phyloP scores from a whole-genome alignment of 2,113 vertebrate species.

The Ctenomys sociabilis region DNA sequence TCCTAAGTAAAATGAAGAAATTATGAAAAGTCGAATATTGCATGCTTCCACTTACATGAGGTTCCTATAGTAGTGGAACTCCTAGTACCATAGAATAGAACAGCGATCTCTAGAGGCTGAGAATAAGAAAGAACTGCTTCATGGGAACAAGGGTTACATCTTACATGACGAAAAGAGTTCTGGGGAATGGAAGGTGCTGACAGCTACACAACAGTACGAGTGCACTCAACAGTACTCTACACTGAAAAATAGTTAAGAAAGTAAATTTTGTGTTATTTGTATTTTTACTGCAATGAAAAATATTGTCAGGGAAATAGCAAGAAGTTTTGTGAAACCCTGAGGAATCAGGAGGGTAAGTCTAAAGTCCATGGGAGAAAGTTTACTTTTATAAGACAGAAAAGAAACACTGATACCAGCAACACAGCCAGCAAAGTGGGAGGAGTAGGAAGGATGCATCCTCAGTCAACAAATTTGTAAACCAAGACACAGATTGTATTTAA shows the following conservation, averaged over 20 bases:
- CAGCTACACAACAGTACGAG: no score
- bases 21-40: not conserved
- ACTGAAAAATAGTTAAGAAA: not conserved
- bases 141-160: not conserved
- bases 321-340: constrained; percentile 9
- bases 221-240: not conserved
- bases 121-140: not conserved
- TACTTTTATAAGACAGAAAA: not conserved
- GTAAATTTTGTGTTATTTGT: not conserved
- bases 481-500: not conserved
- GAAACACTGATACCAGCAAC: constrained; percentile 6
- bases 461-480: not conserved
- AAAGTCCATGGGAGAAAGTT: constrained; percentile 8
- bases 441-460: not conserved
- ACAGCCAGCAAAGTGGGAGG: not conserved
- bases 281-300: not conserved
- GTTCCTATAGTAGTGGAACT: not conserved
- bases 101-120: not conserved
- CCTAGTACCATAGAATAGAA: not conserved
- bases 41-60: not conserved
- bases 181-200: not conserved
- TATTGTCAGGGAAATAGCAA: not conserved
- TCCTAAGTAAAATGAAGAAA: not conserved
- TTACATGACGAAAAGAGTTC: not conserved
- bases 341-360: not conserved